Percentiles rank a stretch among this genome's conserved stretches.
Evolutionary conservation across 1,140 invertebrate species (phyloP).

Genomic region (Monomorium pharaonis): DNA sequence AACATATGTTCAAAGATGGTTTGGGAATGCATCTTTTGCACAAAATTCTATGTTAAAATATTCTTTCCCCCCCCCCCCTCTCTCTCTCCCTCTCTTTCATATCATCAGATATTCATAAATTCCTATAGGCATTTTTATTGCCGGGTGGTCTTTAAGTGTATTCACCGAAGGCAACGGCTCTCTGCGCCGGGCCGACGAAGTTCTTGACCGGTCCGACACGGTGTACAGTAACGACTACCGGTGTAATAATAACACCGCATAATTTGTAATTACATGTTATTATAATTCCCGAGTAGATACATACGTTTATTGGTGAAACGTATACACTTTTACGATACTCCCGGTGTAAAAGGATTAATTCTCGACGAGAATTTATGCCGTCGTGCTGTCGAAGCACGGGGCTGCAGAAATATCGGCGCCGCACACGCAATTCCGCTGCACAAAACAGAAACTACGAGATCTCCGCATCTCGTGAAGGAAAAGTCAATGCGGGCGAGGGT

Average conservation of each 20-base stretch:
- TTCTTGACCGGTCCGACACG: background rate
- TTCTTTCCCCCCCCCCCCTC: background rate
- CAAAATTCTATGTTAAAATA: background rate
- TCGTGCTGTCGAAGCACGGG: background rate
- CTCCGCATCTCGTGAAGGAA: constrained; percentile 53
- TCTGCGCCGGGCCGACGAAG: background rate
- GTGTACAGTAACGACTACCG: background rate
- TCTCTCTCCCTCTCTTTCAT: background rate
- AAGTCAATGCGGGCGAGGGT: constrained; percentile 67
- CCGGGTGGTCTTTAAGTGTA: background rate
- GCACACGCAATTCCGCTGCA: background rate
- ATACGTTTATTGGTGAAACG: background rate
- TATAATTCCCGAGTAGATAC: background rate
- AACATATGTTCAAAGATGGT: no score
- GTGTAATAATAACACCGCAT: background rate
- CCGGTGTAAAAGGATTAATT: background rate
- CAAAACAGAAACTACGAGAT: constrained; percentile 61
- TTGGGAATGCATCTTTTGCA: background rate
- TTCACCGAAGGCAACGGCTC: background rate
- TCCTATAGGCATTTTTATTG: background rate
- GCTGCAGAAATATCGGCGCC: background rate
- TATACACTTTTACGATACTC: background rate
- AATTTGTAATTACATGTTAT: background rate
- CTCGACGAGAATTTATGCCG: no score
- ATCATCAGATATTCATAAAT: background rate